Evolutionary conservation across 1,140 invertebrate genomes (phyloP), one percentile per base, ranked within the genome.

Genomic region (Hirudo medicinalis): DNA sequence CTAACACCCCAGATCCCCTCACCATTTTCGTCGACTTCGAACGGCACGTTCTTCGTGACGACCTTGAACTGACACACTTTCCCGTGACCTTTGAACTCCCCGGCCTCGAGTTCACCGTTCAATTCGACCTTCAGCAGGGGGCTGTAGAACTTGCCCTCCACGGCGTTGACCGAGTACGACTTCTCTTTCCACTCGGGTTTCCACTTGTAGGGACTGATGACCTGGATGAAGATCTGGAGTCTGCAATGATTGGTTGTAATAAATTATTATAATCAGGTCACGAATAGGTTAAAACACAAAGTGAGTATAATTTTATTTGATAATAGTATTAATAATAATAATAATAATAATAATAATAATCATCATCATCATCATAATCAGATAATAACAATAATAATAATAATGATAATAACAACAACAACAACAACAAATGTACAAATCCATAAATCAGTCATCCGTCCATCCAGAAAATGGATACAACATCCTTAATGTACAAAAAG

Each of bases 1-100:
- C 6, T 36, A 3, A 36, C 2, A 36, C 32, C 2, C 6, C 6
- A 3, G 6, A 36, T 63, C 32, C 1, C 36, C 69, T 29, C n/a
- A 70, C 69, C 69, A 54, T 70, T 53, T 25, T 36, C 69, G 43
- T 70, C 49, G 49, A 70, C 69, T 22, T 70, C 32, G 49, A 70
- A 70, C 17, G 69, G 69, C 19, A 54, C 43, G 49, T 54, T n/a
- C 49, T 36, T 36, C 43, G 69, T 70, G 4, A 70, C 36, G n/a
- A 70, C 53, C 25, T 53, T 25, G 53, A 49, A 70, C 20, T 15
- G 5, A n/a, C 69, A 70, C 19, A 70, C 69, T 54, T 70, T 53
- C 19, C 32, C 29, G 22, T 49, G 22, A 32, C n/a, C 69, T 32
- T n/a, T 63, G 22, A 63, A 63, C 22, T 63, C 22, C 22, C 57